Conservation (phyloP, 1,140 invertebrate genomes). For the Aphis craccivora region DNA sequence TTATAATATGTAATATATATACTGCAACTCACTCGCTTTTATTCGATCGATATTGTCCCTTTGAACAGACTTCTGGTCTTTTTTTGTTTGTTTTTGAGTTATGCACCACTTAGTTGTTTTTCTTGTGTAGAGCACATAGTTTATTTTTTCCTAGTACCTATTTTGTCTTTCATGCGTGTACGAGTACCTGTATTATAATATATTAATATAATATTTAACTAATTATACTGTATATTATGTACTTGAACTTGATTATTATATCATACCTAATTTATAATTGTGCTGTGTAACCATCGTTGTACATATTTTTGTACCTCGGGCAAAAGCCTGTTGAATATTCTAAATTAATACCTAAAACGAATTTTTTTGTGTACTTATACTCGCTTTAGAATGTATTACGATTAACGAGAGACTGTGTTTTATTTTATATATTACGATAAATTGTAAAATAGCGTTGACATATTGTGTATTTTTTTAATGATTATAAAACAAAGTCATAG, state of each 20-base stretch:
- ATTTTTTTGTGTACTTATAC: background rate
- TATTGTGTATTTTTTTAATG: conserved; percentile 39
- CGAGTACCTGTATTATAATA: background rate
- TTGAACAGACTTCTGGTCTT: background rate
- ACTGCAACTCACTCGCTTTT: background rate
- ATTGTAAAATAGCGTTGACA: background rate
- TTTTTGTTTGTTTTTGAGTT: background rate
- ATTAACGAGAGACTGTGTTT: conserved; percentile 23
- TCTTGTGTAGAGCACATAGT: background rate
- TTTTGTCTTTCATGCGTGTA: background rate
- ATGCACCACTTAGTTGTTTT: background rate
- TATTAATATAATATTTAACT: background rate
- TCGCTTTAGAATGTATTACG: background rate
- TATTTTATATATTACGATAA: background rate
- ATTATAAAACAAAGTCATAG: conserved; percentile 28
- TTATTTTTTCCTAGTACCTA: background rate
- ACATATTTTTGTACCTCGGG: background rate
- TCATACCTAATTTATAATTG: background rate
- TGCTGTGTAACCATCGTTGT: background rate
- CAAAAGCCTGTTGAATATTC: conserved; percentile 12
- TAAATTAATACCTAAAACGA: conserved; percentile 2
- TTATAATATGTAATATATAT: background rate
- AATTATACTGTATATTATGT: background rate
- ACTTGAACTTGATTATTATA: background rate
- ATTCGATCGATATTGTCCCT: background rate